These are phyloP conservation scores for Tenualosa ilisha DNA, from an alignment of 2,797 vertebrate genomes.

Conservation along the genomic window DNA sequence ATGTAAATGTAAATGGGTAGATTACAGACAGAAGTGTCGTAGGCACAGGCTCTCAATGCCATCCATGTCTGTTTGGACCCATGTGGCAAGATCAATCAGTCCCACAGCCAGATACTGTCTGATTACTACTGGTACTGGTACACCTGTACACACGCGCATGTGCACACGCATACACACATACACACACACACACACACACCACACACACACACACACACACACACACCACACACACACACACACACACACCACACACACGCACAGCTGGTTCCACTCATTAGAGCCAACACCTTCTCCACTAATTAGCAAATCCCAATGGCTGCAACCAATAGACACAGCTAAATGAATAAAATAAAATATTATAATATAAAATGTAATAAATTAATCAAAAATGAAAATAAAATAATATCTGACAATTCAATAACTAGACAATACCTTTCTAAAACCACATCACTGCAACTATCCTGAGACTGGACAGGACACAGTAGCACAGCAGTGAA, in stretches of 20 bases:
- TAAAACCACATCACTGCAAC: neutral
- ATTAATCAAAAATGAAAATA: neutral
- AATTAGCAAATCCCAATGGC: neutral
- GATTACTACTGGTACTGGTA: neutral
- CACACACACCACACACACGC: neutral
- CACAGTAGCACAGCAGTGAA: neutral
- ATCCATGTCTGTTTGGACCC: neutral
- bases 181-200: neutral
- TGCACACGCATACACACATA: neutral
- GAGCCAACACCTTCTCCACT: neutral
- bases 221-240: neutral
- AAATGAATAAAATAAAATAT: neutral
- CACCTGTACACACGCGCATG: neutral
- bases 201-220: slow-evolving; percentile 2
- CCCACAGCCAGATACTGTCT: neutral
- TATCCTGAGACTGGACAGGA: neutral
- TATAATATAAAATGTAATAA: neutral
- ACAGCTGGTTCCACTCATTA: slow-evolving; percentile 9
- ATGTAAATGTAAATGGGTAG: too few species aligned
- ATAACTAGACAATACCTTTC: neutral
- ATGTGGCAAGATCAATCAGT: neutral
- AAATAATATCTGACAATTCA: too few species aligned
- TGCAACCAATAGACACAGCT: neutral
- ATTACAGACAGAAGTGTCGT: too few species aligned
- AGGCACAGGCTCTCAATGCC: neutral